Evolutionary conservation across 2,797 vertebrate genomes (phyloP), one percentile per base, ranked within the genome.

Genomic region (Monodelphis domestica): DNA sequence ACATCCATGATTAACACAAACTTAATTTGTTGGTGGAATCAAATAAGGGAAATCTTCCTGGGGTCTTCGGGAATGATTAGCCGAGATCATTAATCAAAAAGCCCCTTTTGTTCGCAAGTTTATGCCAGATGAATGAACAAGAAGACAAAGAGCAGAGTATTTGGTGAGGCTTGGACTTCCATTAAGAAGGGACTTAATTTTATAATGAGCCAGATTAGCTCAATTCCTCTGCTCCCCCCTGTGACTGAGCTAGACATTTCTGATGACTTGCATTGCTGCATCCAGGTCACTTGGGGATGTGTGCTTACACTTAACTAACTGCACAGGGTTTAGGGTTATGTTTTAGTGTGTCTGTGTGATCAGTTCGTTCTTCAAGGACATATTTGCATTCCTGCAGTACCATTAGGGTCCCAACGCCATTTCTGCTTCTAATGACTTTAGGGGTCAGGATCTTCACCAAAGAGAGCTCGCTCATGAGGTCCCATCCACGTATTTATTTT

Each of bases 11-110:
- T 98, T 98, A 98, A 98, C 12, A 0, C 54, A 96, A 98, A 98
- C 91, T 98, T 98, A 98, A 98, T 98, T 98, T 98, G 94, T 94
- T 97, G 95, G 95, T 94, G 91, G 97, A 98, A 97, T 98, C 97
- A 98, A 98, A 95, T 95, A 87, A 95, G 95, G 95, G 97, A 96
- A 96, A 57, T 97, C 93, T 98, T 95, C 94, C 33, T 98, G 88
- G 97, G 91, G 97, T 97, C 91, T 97, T 91, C 90, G 96, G 91
- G 97, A 98, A 98, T 98, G 95, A 98, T 98, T 98, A 98, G 92
- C 57, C 93, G 89, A 96, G 96, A 95, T 97, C 95, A 98, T 98
- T 98, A 98, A 98, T 98, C 96, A 98, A 97, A 95, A 96, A 97
- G 52, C 87, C 95, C 51, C 57, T 96, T 98, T 98, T 98, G 93